phyloP scores from a whole-genome alignment of 2,797 vertebrate species.

The Fistularia tabacaria region DNA sequence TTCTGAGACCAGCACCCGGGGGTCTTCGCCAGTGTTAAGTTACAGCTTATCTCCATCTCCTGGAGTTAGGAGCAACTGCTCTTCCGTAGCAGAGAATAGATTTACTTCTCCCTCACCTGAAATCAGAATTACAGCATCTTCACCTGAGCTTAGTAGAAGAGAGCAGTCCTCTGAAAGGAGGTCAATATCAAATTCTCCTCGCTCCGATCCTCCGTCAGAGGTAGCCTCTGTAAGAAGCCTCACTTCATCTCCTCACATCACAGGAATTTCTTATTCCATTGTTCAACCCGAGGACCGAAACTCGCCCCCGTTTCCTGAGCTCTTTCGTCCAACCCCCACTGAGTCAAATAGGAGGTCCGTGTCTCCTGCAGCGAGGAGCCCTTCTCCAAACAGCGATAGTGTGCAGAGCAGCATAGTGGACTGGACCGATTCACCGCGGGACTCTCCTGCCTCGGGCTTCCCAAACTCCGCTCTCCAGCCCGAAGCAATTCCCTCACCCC shows the following conservation, averaged over 20 bases:
- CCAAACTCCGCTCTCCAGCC: conserved; percentile 31
- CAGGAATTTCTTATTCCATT: conserved; percentile 59
- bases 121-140: conserved; percentile 62
- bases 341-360: conserved; percentile 28
- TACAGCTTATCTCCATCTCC: conserved; percentile 60
- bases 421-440: conserved; percentile 18
- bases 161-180: conserved; percentile 27
- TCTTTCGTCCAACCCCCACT: conserved; percentile 32
- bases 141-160: conserved; percentile 44
- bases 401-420: conserved; percentile 28
- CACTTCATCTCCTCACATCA: conserved; percentile 58
- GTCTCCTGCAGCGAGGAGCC: conserved; percentile 32
- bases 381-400: conserved; percentile 25
- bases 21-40: conserved; percentile 39
- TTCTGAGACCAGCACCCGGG: conserved; percentile 30
- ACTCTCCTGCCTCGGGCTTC: conserved; percentile 24
- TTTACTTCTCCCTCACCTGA: conserved; percentile 61
- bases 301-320: conserved; percentile 47
- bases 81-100: conserved; percentile 37
- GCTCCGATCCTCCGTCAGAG: conserved; percentile 21
- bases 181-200: conserved; percentile 22
- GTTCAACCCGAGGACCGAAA: conserved; percentile 53
- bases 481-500: conserved; percentile 37
- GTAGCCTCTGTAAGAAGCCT: conserved; percentile 39
- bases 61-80: conserved; percentile 33